Evolutionary conservation across 1,140 invertebrate genomes (phyloP).

Genomic region (Penaeus chinensis): DNA sequence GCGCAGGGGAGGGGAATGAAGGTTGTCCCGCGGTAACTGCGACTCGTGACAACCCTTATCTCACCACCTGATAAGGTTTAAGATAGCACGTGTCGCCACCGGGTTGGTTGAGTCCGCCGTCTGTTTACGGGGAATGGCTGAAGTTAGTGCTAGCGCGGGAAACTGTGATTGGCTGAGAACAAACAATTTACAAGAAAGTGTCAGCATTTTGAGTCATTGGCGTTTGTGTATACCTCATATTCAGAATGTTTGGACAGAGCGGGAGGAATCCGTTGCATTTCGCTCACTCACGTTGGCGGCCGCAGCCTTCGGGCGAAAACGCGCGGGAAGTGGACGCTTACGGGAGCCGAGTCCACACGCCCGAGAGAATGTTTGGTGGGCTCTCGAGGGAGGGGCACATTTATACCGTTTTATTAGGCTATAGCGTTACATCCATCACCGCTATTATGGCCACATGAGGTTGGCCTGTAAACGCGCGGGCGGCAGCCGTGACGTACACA

Average conservation of each 20-base stretch:
- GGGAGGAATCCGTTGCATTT: constrained; percentile 13
- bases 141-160: constrained; percentile 41
- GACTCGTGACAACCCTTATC: not conserved
- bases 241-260: constrained; percentile 38
- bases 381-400: constrained; percentile 47
- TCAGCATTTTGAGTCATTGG: constrained; percentile 59
- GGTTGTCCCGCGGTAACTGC: no score
- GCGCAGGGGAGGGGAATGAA: constrained; percentile 4
- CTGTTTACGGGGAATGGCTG: constrained; percentile 40
- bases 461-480: constrained; percentile 37
- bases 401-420: constrained; percentile 59
- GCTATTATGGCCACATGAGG: constrained; percentile 49
- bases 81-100: not conserved
- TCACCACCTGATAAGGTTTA: constrained; percentile 5
- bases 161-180: constrained; percentile 54
- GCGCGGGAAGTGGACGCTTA: not conserved
- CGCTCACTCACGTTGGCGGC: constrained; percentile 12
- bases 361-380: constrained; percentile 48
- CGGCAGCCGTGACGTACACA: constrained; percentile 23
- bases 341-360: not conserved
- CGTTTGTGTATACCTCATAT: constrained; percentile 48
- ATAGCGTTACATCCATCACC: constrained; percentile 59
- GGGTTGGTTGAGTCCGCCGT: constrained; percentile 14
- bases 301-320: not conserved
- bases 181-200: constrained; percentile 55